Evolutionary conservation across 2,888 invertebrate genomes (phyloP), one percentile per base, ranked within the genome.

Genomic region (Pristionchus maxplancki): DNA sequence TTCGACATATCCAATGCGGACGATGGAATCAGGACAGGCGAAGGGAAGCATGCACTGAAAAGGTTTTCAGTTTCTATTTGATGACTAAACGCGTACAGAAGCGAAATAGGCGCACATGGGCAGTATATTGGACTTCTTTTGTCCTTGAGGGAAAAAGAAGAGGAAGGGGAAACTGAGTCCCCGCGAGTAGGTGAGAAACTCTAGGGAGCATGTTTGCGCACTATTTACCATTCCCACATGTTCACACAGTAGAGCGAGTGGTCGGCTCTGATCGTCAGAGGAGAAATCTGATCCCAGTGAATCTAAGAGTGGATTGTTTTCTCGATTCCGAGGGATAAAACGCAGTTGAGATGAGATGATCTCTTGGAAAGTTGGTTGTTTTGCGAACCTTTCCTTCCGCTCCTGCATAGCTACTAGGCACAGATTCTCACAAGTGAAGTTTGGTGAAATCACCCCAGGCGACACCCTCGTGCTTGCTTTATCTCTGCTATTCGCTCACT

Each of bases 111-210:
- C n/a, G n/a, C n/a, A n/a, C n/a, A n/a, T n/a, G n/a, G n/a, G n/a
- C n/a, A n/a, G n/a, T n/a, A n/a, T n/a, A n/a, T n/a, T n/a, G n/a
- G n/a, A n/a, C n/a, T n/a, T n/a, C n/a, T n/a, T n/a, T n/a, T n/a
- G n/a, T n/a, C n/a, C n/a, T n/a, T n/a, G n/a, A 62, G 28, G 5
- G 17, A 20, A 13, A 64, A 9, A 31, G 64, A 28, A 2, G 6
- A n/a, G 58, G 58, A n/a, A 53, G 20, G n/a, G n/a, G 58, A 58
- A 58, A 58, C n/a, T 20, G 58, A 58, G 58, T 24, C n/a, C 24
- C 24, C 53, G 50, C n/a, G 58, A 58, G 58, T 58, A n/a, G 58
- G 58, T n/a, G 58, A 58, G 58, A 58, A 64, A 64, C 64, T 64
- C 64, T 64, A 31, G 64, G 64, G 64, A 64, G 64, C 28, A 31